These are phyloP conservation scores for Marronus borbonicus DNA, from an alignment of 2,888 invertebrate genomes.

Conservation along the genomic window DNA sequence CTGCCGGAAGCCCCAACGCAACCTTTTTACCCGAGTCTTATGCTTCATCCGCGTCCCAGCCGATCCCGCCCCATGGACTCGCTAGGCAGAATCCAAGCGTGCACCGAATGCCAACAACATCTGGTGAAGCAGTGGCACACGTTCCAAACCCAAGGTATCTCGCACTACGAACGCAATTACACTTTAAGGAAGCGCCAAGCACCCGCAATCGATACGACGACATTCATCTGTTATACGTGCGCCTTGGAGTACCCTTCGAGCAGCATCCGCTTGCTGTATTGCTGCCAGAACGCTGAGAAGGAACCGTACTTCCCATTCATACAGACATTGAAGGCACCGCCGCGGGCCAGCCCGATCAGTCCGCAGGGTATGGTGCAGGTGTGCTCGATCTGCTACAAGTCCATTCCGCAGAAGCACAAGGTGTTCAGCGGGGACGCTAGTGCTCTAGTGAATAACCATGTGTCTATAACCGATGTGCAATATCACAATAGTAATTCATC, in stretches of 20 bases:
- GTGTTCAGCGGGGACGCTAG: constrained; percentile 74
- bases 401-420: constrained; percentile 84
- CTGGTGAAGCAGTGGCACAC: constrained; percentile 91
- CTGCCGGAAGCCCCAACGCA: constrained; percentile 69
- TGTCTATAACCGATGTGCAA: constrained; percentile 68
- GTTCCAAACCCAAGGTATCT: constrained; percentile 76
- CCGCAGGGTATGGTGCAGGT: constrained; percentile 81
- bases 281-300: constrained; percentile 86
- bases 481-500: constrained; percentile 66
- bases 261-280: constrained; percentile 86
- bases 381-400: constrained; percentile 89
- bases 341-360: constrained; percentile 91
- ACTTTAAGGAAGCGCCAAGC: constrained; percentile 84
- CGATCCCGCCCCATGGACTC: constrained; percentile 90
- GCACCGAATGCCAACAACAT: constrained; percentile 88
- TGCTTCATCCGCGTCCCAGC: constrained; percentile 88
- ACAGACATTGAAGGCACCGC: constrained; percentile 83
- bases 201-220: constrained; percentile 76
- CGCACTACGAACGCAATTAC: constrained; percentile 86
- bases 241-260: constrained; percentile 86
- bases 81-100: constrained; percentile 84
- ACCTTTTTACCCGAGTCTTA: constrained; percentile 84
- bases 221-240: constrained; percentile 93
- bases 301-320: constrained; percentile 95
- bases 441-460: constrained; percentile 65